A percentile compares a stretch with the other conserved stretches of the same genome.
Conservation (phyloP, 2,888 invertebrate species). For the Homarus gammarus region DNA sequence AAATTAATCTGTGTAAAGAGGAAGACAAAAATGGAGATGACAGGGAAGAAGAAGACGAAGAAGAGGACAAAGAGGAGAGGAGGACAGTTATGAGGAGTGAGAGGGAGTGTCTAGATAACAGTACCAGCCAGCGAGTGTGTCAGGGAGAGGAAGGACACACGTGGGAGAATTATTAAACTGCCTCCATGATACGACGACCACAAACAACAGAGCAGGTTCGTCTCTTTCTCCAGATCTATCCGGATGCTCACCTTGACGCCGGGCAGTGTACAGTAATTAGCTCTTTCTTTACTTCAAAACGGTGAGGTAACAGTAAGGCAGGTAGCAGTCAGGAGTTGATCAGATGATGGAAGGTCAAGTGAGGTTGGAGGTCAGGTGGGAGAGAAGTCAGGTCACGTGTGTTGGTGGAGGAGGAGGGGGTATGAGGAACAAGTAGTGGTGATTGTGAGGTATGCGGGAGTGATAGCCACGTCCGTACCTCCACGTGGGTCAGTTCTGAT, state of each 20-base stretch:
- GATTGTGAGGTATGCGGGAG: constrained; percentile 47
- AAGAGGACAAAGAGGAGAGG: not conserved
- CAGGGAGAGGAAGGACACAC: not conserved
- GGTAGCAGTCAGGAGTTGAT: not conserved
- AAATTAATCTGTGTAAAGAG: not conserved
- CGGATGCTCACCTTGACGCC: not conserved
- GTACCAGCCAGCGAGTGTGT: not conserved
- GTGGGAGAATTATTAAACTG: not conserved
- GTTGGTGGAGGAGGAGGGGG: too few species aligned
- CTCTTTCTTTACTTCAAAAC: too few species aligned
- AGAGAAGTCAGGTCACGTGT: too few species aligned
- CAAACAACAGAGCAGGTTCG: not conserved
- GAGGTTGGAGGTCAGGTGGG: not conserved
- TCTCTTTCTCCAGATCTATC: too few species aligned
- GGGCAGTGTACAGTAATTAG: too few species aligned
- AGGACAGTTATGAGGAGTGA: constrained; percentile 11
- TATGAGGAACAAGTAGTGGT: constrained; percentile 27
- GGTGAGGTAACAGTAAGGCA: not conserved
- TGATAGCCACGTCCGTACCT: constrained; percentile 22
- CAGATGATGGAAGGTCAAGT: too few species aligned
- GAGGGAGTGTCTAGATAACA: not conserved
- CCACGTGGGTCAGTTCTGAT: not conserved
- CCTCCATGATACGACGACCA: too few species aligned
- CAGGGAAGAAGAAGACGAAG: not conserved
- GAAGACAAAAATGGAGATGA: not conserved